Evolutionary conservation across 2,113 vertebrate genomes (phyloP), one percentile per base, ranked within the genome.

Genomic region (Ceuthmochares aereus): DNA sequence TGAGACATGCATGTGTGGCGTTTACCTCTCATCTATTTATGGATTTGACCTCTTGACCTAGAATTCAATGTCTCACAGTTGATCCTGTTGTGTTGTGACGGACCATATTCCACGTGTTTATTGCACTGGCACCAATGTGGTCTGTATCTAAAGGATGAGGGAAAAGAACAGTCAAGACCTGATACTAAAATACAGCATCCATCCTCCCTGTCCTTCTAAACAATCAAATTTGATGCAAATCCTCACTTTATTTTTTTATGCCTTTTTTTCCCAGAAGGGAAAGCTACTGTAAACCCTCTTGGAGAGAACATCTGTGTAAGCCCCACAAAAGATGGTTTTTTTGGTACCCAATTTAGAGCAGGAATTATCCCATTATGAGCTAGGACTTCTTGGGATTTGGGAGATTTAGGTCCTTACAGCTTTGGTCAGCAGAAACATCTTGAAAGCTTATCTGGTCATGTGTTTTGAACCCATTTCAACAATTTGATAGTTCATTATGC

Each of bases 21-120:
- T 96, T 94, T 92, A 96, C 94, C 96, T 91, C 89, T 91, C 82
- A 11, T 76, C 87, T 97, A 96, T 97, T 97, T 97, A 96, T 94
- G 93, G 96, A 81, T 90, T 94, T 95, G 90, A 32, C 89, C 96
- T 95, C 70, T 93, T 92, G 95, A 95, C 94, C 92, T 90, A 88
- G 88, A 93, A 95, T 96, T 96, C 80, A 90, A 58, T 94, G 85
- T 69, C 32, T 80, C 90, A 89, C 76, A 62, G 94, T 66, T 84
- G 85, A 95, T 92, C 69, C 86, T 87, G 83, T 95, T 3, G 0
- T 89, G 74, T 94, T 95, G 76, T 93, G 93, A 92, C 16, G 54
- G 69, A 72, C 83, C 77, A 78, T 84, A 73, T 94, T 82, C 93
- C 86, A 76, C 42, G 0, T 51, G 74, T 86, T 93, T 91, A 92